Conservation (phyloP, 1,140 invertebrate genomes). For the Mycetomoellerius zeteki region DNA sequence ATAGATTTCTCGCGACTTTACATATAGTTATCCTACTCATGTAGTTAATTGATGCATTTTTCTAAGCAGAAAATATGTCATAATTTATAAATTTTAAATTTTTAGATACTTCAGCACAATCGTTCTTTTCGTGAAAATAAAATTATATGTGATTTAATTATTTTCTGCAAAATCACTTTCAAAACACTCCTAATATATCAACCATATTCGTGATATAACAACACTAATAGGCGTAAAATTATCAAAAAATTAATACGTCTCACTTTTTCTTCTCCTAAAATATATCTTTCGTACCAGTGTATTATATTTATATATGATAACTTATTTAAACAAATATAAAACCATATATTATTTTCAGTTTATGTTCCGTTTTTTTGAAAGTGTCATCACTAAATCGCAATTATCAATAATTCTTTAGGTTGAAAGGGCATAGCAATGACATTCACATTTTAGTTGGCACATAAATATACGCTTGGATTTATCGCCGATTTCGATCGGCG, state of each 20-base stretch:
- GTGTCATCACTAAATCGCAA: not conserved
- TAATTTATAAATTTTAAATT: not conserved
- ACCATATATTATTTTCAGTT: too few species aligned
- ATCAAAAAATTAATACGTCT: too few species aligned
- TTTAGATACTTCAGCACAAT: too few species aligned
- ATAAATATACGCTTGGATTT: constrained; percentile 13
- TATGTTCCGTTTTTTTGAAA: too few species aligned
- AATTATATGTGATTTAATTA: not conserved
- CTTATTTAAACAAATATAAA: too few species aligned
- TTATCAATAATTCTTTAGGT: constrained; percentile 13
- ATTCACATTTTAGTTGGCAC: constrained; percentile 35
- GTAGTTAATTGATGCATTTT: not conserved
- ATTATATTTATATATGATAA: too few species aligned
- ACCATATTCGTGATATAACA: too few species aligned
- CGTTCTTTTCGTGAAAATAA: not conserved
- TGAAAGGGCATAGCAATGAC: constrained; percentile 55
- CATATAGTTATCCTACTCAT: not conserved
- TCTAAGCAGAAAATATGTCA: not conserved
- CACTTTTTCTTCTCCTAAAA: too few species aligned
- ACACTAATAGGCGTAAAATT: too few species aligned
- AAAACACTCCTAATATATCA: too few species aligned
- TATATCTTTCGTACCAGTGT: too few species aligned
- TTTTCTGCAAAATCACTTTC: not conserved
- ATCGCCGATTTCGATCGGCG: constrained; percentile 45
- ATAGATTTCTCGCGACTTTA: not conserved